Base-by-base conservation (phyloP, 35 echinoderm and acorn worm species). In the Ophiothrix spiculata region DNA sequence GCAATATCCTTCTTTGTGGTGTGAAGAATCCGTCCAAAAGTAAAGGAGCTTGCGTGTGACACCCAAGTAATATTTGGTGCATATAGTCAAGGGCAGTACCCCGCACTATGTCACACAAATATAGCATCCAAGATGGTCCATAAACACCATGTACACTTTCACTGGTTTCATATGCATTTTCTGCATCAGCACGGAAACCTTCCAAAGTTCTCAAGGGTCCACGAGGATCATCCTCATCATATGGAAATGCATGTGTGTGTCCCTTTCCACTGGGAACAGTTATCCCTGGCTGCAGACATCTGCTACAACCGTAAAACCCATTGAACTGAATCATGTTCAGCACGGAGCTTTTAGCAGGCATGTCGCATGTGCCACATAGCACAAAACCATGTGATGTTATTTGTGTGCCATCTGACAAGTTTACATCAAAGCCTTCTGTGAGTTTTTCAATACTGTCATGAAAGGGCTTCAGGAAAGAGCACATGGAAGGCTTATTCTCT, bases 261-360 rank as follows among this genome's bases (percentile, higher is more conserved):
- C 60, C 60, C 3, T 28, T n/a, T 69, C 60, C 60, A 69, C 60
- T 69, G 29, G 10, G 6, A 4, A 69, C 60, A 12, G 60, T 69
- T 69, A 15, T 12, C 0, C 83, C 64, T 39, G 35, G 33, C 29
- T 39, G 64, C 8, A 74, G 36, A 17, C 83, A 85, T 3, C 34
- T 11, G 38, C 21, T 31, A 75, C 83, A 76, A 4, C 83, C 63
- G 42, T 38, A 75, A 39, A 28, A 28, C 36, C 83, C 83, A 74
- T 85, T 85, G 33, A 85, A 85, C 23, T 85, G 83, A 25, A 40
- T 28, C 83, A 85, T 85, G 36, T 85, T 85, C 29, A 85, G 4
- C 29, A 75, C 19, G 8, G 39, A 4, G n/a, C 63, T 23, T 75
- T 38, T 85, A 4, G 60, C 83, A 4, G 83, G 64, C 37, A 74